Evolutionary conservation across 2,888 invertebrate species (phyloP).

Genomic region (Melanchra persicariae): DNA sequence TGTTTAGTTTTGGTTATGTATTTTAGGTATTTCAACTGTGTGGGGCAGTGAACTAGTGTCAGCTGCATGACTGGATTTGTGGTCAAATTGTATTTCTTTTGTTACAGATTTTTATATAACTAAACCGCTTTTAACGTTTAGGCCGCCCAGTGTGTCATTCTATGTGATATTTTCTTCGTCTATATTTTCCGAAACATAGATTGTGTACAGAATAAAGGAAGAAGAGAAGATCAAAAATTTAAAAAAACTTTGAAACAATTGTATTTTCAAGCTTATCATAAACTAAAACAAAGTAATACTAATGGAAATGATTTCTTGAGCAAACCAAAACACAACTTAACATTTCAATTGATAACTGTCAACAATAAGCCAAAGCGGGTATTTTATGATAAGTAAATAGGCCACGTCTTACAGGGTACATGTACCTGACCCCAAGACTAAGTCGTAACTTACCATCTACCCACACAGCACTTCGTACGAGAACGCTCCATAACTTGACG

Average conservation of each 20-base stretch:
- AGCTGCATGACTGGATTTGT: not conserved
- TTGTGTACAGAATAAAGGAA: no score
- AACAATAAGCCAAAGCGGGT: not conserved
- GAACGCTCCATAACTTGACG: constrained; percentile 46
- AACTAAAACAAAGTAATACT: no score
- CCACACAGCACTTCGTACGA: constrained; percentile 55
- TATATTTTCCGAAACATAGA: no score
- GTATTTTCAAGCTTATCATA: not conserved
- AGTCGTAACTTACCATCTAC: constrained; percentile 50
- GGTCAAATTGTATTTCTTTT: not conserved
- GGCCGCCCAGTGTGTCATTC: no score
- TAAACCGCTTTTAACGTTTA: no score
- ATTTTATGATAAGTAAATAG: constrained; percentile 43
- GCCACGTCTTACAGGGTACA: constrained; percentile 32
- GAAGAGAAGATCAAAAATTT: no score
- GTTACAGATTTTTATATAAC: not conserved
- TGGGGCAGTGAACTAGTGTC: constrained; percentile 1
- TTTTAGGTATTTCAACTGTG: not conserved
- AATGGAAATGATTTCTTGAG: no score
- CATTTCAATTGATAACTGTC: not conserved
- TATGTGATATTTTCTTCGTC: no score
- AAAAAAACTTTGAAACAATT: no score
- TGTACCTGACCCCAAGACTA: constrained; percentile 39
- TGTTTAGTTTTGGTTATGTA: not conserved
- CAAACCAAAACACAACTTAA: no score